phyloP scores from a whole-genome alignment of 53 echinoderm and acorn worm species.

The Echinometra lucunter region DNA sequence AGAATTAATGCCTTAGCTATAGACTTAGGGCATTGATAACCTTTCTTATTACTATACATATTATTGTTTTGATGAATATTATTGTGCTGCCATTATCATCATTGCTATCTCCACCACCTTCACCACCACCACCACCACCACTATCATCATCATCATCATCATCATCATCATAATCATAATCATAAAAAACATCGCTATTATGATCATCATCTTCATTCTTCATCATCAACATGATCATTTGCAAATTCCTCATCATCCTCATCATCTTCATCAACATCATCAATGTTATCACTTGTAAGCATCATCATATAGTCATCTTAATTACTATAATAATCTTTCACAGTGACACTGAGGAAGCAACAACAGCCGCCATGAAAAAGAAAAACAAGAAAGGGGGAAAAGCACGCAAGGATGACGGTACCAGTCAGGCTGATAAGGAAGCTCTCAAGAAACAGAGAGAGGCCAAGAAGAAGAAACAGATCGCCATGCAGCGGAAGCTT shows the following conservation, averaged over 20 bases:
- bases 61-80: too few species aligned
- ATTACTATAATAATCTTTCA: neutral
- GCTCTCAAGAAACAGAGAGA: slow-evolving; percentile 75
- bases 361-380: slow-evolving; percentile 29
- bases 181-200: neutral
- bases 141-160: neutral
- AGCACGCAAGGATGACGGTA: slow-evolving; percentile 62
- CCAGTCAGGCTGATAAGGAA: slow-evolving; percentile 71
- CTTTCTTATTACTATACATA: neutral
- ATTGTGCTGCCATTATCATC: neutral
- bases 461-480: slow-evolving; percentile 89
- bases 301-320: neutral
- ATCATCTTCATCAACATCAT: neutral
- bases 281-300: neutral
- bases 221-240: neutral
- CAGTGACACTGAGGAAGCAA: slow-evolving; percentile 40
- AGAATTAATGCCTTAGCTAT: neutral
- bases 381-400: slow-evolving; percentile 63
- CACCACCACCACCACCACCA: neutral
- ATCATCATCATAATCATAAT: neutral
- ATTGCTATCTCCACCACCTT: neutral
- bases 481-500: slow-evolving; percentile 85
- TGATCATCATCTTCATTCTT: neutral
- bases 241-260: neutral
- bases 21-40: neutral